A percentile compares a stretch with the other conserved stretches of the same genome.
These are phyloP conservation scores for Coluber constrictor DNA, from an alignment of 2,797 vertebrate genomes.

Conservation along the genomic window DNA sequence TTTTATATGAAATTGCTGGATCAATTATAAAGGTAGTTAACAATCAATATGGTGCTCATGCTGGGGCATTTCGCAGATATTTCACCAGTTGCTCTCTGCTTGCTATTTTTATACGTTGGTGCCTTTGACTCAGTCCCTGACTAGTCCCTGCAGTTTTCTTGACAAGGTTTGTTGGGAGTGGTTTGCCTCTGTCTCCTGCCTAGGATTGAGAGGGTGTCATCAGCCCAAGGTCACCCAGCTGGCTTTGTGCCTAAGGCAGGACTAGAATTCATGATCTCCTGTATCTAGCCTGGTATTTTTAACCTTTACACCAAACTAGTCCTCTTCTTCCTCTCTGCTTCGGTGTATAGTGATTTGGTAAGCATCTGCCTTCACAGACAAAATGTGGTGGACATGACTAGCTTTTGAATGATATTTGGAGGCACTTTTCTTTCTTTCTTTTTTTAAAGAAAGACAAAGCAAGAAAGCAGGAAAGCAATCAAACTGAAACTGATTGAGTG, in stretches of 20 bases:
- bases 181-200: neutral
- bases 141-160: neutral
- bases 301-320: neutral
- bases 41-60: neutral
- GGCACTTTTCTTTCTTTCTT: constrained; percentile 52
- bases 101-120: neutral
- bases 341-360: neutral
- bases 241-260: neutral
- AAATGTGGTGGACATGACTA: constrained; percentile 52
- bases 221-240: neutral
- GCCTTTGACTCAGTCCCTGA: neutral
- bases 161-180: neutral
- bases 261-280: neutral
- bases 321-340: neutral
- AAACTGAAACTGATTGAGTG: constrained; percentile 50
- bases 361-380: constrained; percentile 13
- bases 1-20: neutral
- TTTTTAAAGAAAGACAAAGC: neutral
- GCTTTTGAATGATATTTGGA: constrained; percentile 66
- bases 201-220: neutral
- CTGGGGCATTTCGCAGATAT: neutral
- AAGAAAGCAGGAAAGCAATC: constrained; percentile 26
- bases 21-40: neutral
- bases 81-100: neutral
- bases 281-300: neutral